Evolutionary conservation across 2,113 vertebrate species (phyloP), one percentile per base, ranked within the genome.

Genomic region (Albula glossodonta): DNA sequence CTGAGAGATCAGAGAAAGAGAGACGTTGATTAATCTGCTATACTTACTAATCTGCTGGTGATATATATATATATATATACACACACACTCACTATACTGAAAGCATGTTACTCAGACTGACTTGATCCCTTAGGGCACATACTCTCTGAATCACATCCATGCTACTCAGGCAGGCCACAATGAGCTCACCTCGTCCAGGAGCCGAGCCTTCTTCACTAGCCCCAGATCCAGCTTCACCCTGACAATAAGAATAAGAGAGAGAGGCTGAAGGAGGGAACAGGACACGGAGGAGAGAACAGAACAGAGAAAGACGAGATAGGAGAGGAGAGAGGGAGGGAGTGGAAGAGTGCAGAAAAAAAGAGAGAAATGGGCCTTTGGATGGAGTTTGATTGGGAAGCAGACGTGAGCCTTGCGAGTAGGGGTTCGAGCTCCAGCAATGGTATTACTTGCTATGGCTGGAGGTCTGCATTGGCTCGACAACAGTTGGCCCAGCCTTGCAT

Each of bases 211-310:
- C 90, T 95, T 94, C 84, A 98, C 97, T 81, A 97, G 96, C n/a
- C 96, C 97, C 63, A 98, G 94, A 90, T 99, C 98, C 92, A 98
- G 31, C 90, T 97, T 98, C 92, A 95, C 93, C 92, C 98, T 98
- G 79, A 49, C 25, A 53, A 86, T 9, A 83, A 88, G 81, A 51
- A 22, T 81, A 70, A 17, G 0, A 77, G 51, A 80, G 6, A 70
- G 41, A 85, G 83, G 74, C 13, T 60, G 86, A 48, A 66, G 15
- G 1, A 79, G 60, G 0, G 53, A 0, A 10, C 22, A 82, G 86
- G 79, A 25, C 81, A 17, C 8, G 81, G 12, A 13, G 1, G 52
- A 79, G 51, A 84, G 1, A 85, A 49, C 60, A 80, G 48, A 50
- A 51, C 11, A 25, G 80, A 9, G 53, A 51, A 15, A 25, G 0